Evolutionary conservation across 2,797 vertebrate species (phyloP), one percentile per base, ranked within the genome.

Genomic region (Etheostoma perlongum): DNA sequence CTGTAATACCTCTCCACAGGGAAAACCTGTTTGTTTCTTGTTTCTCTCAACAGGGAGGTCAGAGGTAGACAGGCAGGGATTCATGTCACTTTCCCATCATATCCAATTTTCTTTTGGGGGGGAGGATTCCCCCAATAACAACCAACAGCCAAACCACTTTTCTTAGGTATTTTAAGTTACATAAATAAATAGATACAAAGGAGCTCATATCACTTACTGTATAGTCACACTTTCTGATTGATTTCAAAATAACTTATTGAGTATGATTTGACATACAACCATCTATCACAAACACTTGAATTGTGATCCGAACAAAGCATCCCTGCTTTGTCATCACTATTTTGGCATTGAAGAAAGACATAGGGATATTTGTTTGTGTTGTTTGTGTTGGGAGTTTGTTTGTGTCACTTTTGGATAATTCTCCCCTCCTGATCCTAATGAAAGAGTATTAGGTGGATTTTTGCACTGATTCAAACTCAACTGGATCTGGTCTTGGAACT

Each of bases 1-100:
- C 55, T 46, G 13, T 65, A 69, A 82, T 51, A 36, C 49, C 49
- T 66, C 68, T 63, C 81, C 48, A 66, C 69, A 60, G 76, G 73
- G 69, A 76, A 72, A 71, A 57, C 23, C 40, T 71, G 62, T 81
- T 73, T 71, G 47, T 84, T 61, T 81, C 77, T 61, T 23, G 44
- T 46, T 57, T 15, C 44, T 33, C 72, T 69, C 66, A 67, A 53
- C 48, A 63, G 74, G 53, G 62, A 82, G 81, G 73, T 81, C 75
- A 71, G 47, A 64, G 52, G 46, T 57, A 23, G 27, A 49, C 19
- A 69, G 62, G 44, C 74, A 16, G 48, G 69, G 52, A 64, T 63
- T 66, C 42, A 15, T 53, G 60, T 76, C 75, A 68, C 58, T 79
- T 70, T 79, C 61, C 53, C 81, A 72, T 79, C 42, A 73, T 44